Evolutionary conservation across 1,140 invertebrate species (phyloP).

Genomic region (Scylla paramamosain): DNA sequence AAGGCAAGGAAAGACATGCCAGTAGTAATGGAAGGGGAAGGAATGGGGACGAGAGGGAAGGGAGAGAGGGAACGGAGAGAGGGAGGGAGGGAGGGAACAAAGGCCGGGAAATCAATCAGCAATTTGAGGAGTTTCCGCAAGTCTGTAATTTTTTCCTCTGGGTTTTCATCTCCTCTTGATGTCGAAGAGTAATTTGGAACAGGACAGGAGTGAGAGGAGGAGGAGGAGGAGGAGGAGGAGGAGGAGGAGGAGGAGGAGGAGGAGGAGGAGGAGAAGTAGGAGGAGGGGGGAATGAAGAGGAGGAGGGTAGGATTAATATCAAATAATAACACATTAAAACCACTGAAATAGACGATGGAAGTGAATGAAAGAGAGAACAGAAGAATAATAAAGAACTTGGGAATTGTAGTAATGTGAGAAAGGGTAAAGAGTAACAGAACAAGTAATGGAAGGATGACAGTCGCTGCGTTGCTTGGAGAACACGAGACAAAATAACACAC

Average conservation of each 20-base stretch:
- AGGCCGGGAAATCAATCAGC: not conserved
- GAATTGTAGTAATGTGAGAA: no score
- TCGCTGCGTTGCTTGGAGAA: no score
- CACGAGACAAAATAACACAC: no score
- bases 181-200: not conserved
- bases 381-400: no score
- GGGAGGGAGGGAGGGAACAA: not conserved
- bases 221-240: not conserved
- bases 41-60: not conserved
- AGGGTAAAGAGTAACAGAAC: no score
- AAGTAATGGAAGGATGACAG: no score
- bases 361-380: no score
- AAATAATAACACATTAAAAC: no score
- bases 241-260: not conserved
- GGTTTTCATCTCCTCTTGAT: slow-evolving; percentile 31
- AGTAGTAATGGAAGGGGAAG: not conserved
- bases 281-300: not conserved
- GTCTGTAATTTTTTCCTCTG: slow-evolving; percentile 17
- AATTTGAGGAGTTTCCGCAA: not conserved
- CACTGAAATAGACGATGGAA: no score
- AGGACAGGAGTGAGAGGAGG: not conserved
- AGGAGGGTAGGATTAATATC: not conserved
- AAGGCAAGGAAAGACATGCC: not conserved
- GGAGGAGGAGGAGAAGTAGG: not conserved
- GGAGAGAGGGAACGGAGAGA: not conserved